Conservation (phyloP, 2,113 vertebrate species). For the Petaurus breviceps region DNA sequence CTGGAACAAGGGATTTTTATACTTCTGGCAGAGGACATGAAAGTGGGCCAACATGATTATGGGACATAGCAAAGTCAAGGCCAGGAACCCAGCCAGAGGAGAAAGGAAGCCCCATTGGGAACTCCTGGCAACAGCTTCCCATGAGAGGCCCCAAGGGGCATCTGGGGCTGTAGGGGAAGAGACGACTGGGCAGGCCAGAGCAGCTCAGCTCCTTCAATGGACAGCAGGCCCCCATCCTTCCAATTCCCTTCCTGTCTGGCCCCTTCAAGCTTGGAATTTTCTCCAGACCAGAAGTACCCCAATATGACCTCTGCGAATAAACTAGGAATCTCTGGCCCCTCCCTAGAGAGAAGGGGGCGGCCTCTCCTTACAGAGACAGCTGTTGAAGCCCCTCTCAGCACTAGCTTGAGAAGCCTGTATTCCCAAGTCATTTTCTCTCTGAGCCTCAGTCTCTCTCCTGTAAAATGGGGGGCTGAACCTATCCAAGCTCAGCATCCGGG, state of each 20-base stretch:
- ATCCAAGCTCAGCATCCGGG: not conserved
- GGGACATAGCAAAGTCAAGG: conserved; percentile 45
- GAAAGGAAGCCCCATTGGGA: too few species aligned
- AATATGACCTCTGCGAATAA: conserved; percentile 7
- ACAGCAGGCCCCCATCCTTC: conserved; percentile 34
- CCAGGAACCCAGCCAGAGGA: not conserved
- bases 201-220: not conserved
- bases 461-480: not conserved
- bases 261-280: not conserved
- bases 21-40: conserved; percentile 39
- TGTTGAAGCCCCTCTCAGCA: too few species aligned
- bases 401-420: not conserved
- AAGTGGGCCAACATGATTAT: conserved; percentile 31
- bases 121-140: too few species aligned
- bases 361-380: not conserved
- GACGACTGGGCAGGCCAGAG: too few species aligned
- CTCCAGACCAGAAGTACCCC: not conserved
- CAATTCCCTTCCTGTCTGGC: conserved; percentile 53
- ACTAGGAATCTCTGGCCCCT: not conserved
- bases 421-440: not conserved
- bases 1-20: conserved; percentile 32
- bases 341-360: not conserved
- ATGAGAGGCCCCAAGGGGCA: too few species aligned
- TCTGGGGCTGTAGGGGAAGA: too few species aligned
- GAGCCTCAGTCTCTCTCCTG: not conserved